A percentile compares a stretch with the other conserved stretches of the same genome.
Evolutionary conservation across 2,888 invertebrate species (phyloP).

Genomic region (Aelia acuminata): DNA sequence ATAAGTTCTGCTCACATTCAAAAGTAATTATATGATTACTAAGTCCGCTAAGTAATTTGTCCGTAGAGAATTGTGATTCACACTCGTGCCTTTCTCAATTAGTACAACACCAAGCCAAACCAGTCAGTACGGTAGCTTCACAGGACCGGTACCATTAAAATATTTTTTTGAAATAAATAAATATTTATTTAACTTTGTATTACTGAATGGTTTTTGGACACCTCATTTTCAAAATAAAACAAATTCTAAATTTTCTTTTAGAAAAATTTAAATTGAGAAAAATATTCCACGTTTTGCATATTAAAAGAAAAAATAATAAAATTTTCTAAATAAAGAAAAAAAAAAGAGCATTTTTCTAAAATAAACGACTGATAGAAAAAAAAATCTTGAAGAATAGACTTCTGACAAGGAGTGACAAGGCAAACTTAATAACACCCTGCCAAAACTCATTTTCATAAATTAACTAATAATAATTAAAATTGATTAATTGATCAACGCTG

Average conservation of each 20-base stretch:
- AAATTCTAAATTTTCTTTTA: neutral
- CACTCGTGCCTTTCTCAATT: too few species aligned
- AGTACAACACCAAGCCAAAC: too few species aligned
- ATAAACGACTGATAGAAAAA: neutral
- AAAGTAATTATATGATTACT: neutral
- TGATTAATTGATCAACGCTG: neutral
- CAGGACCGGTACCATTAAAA: too few species aligned
- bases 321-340: neutral
- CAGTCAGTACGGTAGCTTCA: too few species aligned
- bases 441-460: neutral
- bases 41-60: too few species aligned
- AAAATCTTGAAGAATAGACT: neutral
- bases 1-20: neutral
- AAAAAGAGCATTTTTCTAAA: neutral
- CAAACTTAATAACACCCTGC: neutral
- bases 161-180: too few species aligned
- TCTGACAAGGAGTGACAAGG: slow-evolving; percentile 25
- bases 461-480: neutral
- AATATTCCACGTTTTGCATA: neutral
- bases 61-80: neutral
- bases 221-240: neutral
- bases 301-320: neutral
- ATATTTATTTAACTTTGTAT: too few species aligned
- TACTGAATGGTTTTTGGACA: slow-evolving; percentile 8
- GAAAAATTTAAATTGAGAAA: neutral